A percentile compares a stretch with the other conserved stretches of the same genome.
phyloP scores from a whole-genome alignment of 2,888 invertebrate species.

The Andrena trimmerana region DNA sequence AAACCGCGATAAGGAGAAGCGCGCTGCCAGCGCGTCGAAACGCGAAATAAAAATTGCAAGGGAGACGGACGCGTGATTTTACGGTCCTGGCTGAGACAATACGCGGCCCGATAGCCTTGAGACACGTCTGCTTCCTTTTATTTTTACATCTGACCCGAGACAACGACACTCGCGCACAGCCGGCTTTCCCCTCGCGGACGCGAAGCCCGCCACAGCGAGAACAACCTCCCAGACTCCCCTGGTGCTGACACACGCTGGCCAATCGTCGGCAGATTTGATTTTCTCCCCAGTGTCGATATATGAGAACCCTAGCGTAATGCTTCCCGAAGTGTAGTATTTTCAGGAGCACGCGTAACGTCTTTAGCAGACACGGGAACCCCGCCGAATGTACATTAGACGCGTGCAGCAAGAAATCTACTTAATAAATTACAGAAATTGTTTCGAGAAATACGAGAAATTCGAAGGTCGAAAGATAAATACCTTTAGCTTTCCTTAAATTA shows the following conservation, averaged over 20 bases:
- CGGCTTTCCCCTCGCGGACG: constrained; percentile 16
- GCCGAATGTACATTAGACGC: no score
- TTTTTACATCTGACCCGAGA: constrained; percentile 73
- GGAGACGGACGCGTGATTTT: constrained; percentile 36
- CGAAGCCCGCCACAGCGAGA: background rate
- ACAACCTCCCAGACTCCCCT: background rate
- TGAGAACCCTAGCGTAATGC: no score
- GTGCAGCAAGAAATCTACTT: no score
- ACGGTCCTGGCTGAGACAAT: constrained; percentile 60
- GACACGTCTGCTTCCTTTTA: constrained; percentile 70
- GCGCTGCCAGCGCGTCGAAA: background rate
- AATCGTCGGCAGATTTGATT: background rate
- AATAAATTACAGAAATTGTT: background rate
- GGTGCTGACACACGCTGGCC: background rate
- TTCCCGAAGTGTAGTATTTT: no score
- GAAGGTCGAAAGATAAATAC: background rate
- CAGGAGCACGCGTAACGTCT: no score
- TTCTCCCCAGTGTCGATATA: no score
- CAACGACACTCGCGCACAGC: constrained; percentile 38
- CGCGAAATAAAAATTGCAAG: constrained; percentile 7
- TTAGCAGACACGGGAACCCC: no score
- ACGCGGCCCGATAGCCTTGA: constrained; percentile 69
- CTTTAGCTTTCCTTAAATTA: no score
- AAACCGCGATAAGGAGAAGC: constrained; percentile 7
- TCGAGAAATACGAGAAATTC: background rate